These are phyloP conservation scores for Macropus fuliginosus DNA, from an alignment of 2,797 vertebrate species.

Conservation along the genomic window DNA sequence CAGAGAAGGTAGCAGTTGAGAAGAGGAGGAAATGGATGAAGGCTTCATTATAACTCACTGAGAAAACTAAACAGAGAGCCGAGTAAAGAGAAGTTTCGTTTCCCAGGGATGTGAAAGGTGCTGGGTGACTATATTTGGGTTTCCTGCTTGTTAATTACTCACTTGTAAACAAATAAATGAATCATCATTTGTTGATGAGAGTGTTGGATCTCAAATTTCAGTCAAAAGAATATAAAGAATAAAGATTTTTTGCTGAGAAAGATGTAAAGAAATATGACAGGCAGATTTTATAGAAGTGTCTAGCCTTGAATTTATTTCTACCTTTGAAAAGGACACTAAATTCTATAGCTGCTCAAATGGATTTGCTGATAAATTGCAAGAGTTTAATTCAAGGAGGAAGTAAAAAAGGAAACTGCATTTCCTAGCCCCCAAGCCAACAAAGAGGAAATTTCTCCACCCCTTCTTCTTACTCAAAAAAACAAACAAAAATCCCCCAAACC, in stretches of 20 bases:
- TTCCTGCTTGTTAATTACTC: conserved; percentile 56
- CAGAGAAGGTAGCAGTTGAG: conserved; percentile 44
- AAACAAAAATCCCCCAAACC: not conserved
- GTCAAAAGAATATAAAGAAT: conserved; percentile 43
- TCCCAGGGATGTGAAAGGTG: conserved; percentile 8
- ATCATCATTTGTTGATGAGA: conserved; percentile 48
- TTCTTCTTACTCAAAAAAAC: not conserved
- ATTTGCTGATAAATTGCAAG: conserved; percentile 51
- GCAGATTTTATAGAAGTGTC: not conserved
- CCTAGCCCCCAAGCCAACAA: not conserved
- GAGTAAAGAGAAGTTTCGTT: conserved; percentile 20
- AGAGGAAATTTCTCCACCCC: not conserved
- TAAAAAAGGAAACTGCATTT: not conserved
- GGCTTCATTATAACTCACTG: conserved; percentile 59
- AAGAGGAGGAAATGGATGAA: conserved; percentile 68
- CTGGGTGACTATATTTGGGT: conserved; percentile 14
- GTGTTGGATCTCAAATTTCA: conserved; percentile 49
- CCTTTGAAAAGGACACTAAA: not conserved
- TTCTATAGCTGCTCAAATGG: conserved; percentile 28
- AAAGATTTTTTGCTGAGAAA: conserved; percentile 48
- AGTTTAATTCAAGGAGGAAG: conserved; percentile 26
- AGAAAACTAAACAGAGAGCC: not conserved
- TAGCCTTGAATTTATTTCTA: not conserved
- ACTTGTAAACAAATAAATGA: conserved; percentile 58
- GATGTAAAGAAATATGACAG: conserved; percentile 22